These are phyloP conservation scores for Drosophila demipolita DNA, from an alignment of 2,888 invertebrate genomes.

Conservation along the genomic window DNA sequence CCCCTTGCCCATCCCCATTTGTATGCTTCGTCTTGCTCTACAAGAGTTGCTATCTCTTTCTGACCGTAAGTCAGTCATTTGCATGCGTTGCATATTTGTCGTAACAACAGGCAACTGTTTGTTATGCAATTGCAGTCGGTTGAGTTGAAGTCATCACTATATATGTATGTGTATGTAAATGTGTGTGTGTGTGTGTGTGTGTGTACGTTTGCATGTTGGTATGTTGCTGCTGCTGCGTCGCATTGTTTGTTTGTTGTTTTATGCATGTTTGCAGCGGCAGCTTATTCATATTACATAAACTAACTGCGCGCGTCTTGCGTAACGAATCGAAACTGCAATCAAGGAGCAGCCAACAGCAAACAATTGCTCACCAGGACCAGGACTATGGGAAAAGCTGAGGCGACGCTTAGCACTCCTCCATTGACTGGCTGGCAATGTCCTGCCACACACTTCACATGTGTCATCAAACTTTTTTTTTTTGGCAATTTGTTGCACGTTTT, in stretches of 20 bases:
- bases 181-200: conserved; percentile 17
- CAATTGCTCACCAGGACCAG: conserved; percentile 21
- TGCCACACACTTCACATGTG: conserved; percentile 67
- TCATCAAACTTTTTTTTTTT: conserved; percentile 59
- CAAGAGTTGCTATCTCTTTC: conserved; percentile 54
- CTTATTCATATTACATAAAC: conserved; percentile 80
- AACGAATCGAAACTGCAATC: conserved; percentile 76
- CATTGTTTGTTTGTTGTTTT: conserved; percentile 46
- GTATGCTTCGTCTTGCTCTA: conserved; percentile 14
- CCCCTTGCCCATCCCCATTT: neutral
- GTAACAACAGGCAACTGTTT: conserved; percentile 80
- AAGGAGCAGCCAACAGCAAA: conserved; percentile 27
- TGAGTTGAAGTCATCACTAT: conserved; percentile 50
- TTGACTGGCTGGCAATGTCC: conserved; percentile 54
- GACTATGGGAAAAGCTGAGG: neutral
- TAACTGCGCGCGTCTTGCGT: conserved; percentile 75
- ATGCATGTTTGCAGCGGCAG: conserved; percentile 54
- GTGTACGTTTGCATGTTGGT: conserved; percentile 16
- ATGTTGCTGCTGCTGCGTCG: conserved; percentile 47
- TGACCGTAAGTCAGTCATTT: conserved; percentile 77
- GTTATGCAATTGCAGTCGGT: conserved; percentile 79
- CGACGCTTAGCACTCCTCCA: conserved; percentile 15
- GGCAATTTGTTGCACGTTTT: neutral
- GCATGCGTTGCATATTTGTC: conserved; percentile 81
- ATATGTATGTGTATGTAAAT: neutral